These are phyloP conservation scores for Iphiclides podalirius DNA, from an alignment of 2,888 invertebrate species.

Conservation along the genomic window DNA sequence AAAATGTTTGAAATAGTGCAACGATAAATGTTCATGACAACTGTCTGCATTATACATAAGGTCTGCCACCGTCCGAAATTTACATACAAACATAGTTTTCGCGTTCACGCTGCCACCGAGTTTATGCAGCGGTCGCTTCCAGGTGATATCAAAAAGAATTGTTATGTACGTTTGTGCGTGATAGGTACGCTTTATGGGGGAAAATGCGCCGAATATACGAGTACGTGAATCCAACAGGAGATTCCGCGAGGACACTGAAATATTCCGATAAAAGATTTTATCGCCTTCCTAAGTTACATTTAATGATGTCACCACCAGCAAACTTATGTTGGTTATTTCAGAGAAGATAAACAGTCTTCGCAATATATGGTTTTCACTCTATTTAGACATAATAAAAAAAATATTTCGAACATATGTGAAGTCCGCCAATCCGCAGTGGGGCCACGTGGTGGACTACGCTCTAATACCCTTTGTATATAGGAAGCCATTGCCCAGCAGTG, in stretches of 20 bases:
- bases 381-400: too few species aligned
- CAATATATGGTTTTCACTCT: too few species aligned
- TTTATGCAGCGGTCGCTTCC: conserved; percentile 10
- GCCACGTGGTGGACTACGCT: too few species aligned
- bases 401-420: too few species aligned
- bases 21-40: conserved; percentile 76
- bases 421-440: too few species aligned
- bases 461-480: too few species aligned
- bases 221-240: background rate
- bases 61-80: conserved; percentile 61
- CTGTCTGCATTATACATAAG: conserved; percentile 74
- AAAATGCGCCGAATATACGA: background rate
- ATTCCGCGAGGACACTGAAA: background rate
- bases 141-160: conserved; percentile 19
- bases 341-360: too few species aligned
- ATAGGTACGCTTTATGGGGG: conserved; percentile 1
- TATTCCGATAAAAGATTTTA: background rate
- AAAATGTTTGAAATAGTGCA: conserved; percentile 58
- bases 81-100: conserved; percentile 53
- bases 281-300: too few species aligned
- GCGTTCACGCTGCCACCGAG: conserved; percentile 17
- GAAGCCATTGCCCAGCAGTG: too few species aligned
- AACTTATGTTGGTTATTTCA: too few species aligned
- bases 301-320: too few species aligned
- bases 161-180: conserved; percentile 9